phyloP scores from a whole-genome alignment of 2,113 vertebrate species.

The Chaenogobius annularis region DNA sequence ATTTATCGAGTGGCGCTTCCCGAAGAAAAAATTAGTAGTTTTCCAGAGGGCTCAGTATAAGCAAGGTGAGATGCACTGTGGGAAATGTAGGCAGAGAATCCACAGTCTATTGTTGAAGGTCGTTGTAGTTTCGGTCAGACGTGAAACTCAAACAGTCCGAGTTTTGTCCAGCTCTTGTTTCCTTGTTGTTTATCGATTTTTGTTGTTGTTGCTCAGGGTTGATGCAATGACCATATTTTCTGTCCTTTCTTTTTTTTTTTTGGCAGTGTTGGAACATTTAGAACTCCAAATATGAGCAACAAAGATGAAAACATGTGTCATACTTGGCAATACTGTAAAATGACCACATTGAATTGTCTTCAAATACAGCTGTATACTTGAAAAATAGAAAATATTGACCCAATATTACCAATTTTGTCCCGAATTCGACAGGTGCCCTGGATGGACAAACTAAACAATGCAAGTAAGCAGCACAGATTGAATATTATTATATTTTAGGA shows the following conservation, averaged over 20 bases:
- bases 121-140: not conserved
- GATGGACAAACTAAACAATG: too few relatives aligned
- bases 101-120: not conserved
- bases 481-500: too few relatives aligned
- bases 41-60: constrained; percentile 33
- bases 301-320: not conserved
- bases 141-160: constrained; percentile 17
- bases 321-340: not conserved
- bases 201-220: constrained; percentile 4
- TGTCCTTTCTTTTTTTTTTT: not conserved
- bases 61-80: constrained; percentile 50
- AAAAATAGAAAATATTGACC: too few relatives aligned
- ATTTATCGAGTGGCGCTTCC: constrained; percentile 31
- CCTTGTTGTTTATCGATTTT: constrained; percentile 25
- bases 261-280: not conserved
- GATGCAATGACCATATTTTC: constrained; percentile 13
- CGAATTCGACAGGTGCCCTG: too few relatives aligned
- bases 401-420: too few relatives aligned
- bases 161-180: not conserved
- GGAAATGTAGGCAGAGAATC: constrained; percentile 26
- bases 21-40: constrained; percentile 47
- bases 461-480: too few relatives aligned
- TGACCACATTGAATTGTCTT: not conserved
- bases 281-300: not conserved
- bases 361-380: too few relatives aligned